These are phyloP conservation scores for Lissonota sp. DNA, from an alignment of 2,888 invertebrate genomes.

Conservation along the genomic window DNA sequence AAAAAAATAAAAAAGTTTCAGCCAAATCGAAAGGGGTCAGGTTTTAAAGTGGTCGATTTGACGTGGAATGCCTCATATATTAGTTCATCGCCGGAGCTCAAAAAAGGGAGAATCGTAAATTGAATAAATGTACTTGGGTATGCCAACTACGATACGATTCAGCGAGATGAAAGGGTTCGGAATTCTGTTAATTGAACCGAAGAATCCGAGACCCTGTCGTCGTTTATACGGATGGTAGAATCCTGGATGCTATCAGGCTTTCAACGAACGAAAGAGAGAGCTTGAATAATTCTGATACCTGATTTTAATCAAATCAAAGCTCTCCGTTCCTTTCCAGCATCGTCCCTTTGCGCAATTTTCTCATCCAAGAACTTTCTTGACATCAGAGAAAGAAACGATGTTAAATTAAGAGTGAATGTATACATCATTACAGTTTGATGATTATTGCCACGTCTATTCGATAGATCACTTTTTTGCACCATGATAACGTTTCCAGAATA, in stretches of 20 bases:
- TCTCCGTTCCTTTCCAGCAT: constrained; percentile 31
- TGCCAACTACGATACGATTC: not conserved
- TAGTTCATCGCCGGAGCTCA: not conserved
- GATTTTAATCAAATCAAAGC: constrained; percentile 75
- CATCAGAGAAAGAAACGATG: too few species aligned
- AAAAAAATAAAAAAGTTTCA: not conserved
- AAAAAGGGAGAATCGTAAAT: not conserved
- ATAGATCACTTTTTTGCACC: not conserved
- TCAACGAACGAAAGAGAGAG: constrained; percentile 32
- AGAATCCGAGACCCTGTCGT: constrained; percentile 48
- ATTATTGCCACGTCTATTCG: too few species aligned
- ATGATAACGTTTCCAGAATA: not conserved
- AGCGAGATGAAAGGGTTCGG: constrained; percentile 46
- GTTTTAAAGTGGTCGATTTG: too few species aligned
- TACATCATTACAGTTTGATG: too few species aligned
- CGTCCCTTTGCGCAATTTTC: constrained; percentile 13
- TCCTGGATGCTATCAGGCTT: too few species aligned
- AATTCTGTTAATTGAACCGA: constrained; percentile 75
- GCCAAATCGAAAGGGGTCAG: too few species aligned
- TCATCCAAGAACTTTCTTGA: too few species aligned
- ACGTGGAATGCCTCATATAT: too few species aligned
- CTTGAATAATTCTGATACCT: constrained; percentile 69
- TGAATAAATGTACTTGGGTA: not conserved
- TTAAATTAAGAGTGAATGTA: too few species aligned
- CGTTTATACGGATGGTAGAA: constrained; percentile 49